Conservation (phyloP, 2,888 invertebrate genomes). For the Hecatera dysodea region DNA sequence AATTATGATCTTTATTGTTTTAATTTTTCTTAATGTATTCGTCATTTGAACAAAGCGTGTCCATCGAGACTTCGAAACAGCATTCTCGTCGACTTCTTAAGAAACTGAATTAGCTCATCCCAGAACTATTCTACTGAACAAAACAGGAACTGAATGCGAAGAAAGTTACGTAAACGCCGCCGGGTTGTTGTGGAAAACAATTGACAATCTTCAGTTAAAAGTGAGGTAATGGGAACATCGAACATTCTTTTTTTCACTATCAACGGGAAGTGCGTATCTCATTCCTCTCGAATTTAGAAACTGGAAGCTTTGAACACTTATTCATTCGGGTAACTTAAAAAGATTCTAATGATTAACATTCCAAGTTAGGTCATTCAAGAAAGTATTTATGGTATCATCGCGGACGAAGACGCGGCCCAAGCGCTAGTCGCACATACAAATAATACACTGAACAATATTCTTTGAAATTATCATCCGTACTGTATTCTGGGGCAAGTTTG, state of each 20-base stretch:
- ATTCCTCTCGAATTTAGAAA: not conserved
- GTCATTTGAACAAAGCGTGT: conserved; percentile 58
- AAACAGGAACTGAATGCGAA: conserved; percentile 27
- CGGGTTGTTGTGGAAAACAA: conserved; percentile 17
- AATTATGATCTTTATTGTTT: conserved; percentile 76
- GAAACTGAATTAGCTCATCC: conserved; percentile 26
- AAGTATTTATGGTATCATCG: too few relatives aligned
- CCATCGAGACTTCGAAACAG: conserved; percentile 38
- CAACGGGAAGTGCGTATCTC: not conserved
- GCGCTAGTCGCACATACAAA: conserved; percentile 2
- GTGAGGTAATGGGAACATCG: not conserved
- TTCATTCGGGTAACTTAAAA: not conserved
- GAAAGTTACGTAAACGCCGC: conserved; percentile 26
- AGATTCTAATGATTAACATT: not conserved
- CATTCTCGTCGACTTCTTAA: conserved; percentile 33
- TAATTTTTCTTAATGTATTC: conserved; percentile 67
- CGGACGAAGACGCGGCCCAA: not conserved
- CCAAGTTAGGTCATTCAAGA: not conserved
- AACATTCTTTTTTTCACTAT: not conserved
- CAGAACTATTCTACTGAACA: conserved; percentile 25
- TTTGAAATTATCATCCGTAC: conserved; percentile 42
- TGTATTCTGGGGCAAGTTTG: conserved; percentile 28
- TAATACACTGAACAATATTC: conserved; percentile 29
- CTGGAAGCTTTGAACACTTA: not conserved
- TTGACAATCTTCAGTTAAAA: conserved; percentile 23